These are phyloP conservation scores for Centropyge bicolor DNA, from an alignment of 2,797 vertebrate species.

Conservation along the genomic window DNA sequence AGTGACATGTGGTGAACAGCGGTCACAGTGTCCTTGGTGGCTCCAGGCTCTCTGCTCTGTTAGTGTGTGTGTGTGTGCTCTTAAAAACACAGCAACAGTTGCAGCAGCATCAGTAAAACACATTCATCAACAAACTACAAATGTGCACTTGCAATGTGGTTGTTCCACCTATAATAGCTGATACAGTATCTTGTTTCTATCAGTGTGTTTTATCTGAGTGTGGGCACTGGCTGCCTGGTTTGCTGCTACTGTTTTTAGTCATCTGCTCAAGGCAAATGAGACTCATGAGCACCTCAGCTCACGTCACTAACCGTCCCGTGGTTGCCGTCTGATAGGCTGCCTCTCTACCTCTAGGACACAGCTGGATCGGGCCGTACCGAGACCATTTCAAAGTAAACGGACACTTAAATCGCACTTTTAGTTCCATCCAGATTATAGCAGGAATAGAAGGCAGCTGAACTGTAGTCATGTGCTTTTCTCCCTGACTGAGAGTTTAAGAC, in stretches of 20 bases:
- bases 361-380: neutral
- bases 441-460: no score
- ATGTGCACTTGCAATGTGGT: neutral
- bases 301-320: conserved; percentile 63
- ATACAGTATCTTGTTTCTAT: neutral
- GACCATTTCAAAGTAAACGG: neutral
- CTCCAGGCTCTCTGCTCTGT: neutral
- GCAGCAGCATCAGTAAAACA: neutral
- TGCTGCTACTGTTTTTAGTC: conserved; percentile 56
- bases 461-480: neutral
- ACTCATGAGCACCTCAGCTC: conserved; percentile 46
- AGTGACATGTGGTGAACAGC: conserved; percentile 11
- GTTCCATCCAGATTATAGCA: neutral
- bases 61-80: neutral
- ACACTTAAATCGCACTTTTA: neutral
- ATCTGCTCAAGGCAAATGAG: conserved; percentile 16
- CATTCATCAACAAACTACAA: neutral
- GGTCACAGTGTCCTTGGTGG: conserved; percentile 7
- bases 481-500: neutral
- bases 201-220: neutral
- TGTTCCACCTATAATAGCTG: neutral
- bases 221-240: neutral
- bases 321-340: conserved; percentile 56
- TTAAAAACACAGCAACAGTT: neutral
- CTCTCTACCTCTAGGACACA: conserved; percentile 60